Base-by-base conservation (phyloP, 1,140 invertebrate genomes). In the Formica selysi region DNA sequence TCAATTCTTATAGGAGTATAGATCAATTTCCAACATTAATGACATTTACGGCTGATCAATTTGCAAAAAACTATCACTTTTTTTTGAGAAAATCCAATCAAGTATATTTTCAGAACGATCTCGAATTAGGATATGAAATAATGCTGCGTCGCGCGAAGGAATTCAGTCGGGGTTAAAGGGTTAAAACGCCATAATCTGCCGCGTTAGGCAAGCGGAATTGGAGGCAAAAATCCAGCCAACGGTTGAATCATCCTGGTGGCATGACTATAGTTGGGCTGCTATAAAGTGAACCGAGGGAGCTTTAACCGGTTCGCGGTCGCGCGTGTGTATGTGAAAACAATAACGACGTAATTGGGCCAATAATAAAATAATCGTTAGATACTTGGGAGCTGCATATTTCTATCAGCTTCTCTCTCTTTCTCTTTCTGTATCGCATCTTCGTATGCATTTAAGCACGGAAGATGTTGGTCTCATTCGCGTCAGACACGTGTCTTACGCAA, bases 311-410 rank as follows among this genome's bases (percentile, higher is more conserved):
- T 78, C 61, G 85, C 10, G 54, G 78, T 32, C 73, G 85, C 73
- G 78, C 67, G 67, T 54, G 38, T 86, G 3, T 51, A 65, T 88
- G 79, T 88, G 85, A 89, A 90, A 90, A 90, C 89, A 89, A 89
- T 89, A 89, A 84, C 74, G 57, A 68, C 73, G 91, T 92, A 92
- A 92, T 92, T 91, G 89, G 89, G 78, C 87, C 89, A 92, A 91
- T 92, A 91, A 92, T 92, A 91, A 91, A 90, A 91, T 91, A 91
- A 92, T 92, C 87, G 90, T 91, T 89, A 87, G 81, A 80, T 88
- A 85, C 88, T 61, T 80, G 86, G 83, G 73, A 71, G 67, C 67
- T 65, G 76, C 51, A 48, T 74, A 32, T 41, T 36, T 64, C 19
- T 32, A n/a, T 36, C 26, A 65, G 32, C 1, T 1, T 70, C 44